Evolutionary conservation across 2,797 vertebrate genomes (phyloP).

Genomic region (Sciurus carolinensis): DNA sequence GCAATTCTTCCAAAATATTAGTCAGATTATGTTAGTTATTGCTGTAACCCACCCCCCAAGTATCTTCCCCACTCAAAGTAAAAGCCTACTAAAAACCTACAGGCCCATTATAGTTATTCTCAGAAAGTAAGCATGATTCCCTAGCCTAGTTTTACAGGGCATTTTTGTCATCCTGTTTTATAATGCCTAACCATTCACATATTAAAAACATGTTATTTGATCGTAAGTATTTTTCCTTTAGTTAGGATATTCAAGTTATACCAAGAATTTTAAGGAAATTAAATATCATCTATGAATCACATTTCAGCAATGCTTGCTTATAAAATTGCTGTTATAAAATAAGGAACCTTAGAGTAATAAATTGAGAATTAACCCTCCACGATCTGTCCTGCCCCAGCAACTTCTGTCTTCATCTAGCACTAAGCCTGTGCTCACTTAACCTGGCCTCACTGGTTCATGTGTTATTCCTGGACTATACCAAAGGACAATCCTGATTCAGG

Average conservation of each 20-base stretch:
- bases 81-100: not conserved
- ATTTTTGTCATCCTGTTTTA: not conserved
- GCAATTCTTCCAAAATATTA: not conserved
- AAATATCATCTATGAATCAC: not conserved
- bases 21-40: not conserved
- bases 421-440: not conserved
- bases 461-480: not conserved
- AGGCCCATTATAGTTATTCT: not conserved
- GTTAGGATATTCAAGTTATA: not conserved
- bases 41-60: too few species aligned
- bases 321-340: constrained; percentile 23
- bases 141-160: not conserved
- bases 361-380: constrained; percentile 17
- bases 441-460: not conserved
- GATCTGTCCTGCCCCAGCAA: not conserved
- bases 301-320: not conserved
- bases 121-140: not conserved
- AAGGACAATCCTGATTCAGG: not conserved
- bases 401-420: not conserved
- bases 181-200: not conserved
- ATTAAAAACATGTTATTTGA: not conserved
- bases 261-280: constrained; percentile 47
- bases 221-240: constrained; percentile 15
- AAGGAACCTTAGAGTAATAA: not conserved
- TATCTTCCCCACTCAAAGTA: not conserved